Evolutionary conservation across 2,113 vertebrate species (phyloP).

Genomic region (Megaceryle torquata): DNA sequence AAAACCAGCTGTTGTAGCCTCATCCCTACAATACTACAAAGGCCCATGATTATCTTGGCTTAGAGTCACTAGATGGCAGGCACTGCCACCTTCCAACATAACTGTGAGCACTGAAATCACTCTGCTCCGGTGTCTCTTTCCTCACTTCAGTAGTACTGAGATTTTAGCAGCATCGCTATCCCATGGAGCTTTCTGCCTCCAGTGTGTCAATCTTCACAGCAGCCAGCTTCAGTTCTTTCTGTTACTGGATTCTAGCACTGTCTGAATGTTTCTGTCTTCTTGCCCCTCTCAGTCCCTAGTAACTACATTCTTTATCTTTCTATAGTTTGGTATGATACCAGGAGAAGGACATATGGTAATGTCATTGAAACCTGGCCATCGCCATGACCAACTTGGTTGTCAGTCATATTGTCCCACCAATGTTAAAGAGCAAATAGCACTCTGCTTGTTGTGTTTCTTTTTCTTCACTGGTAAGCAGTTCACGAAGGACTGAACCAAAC

Average conservation of each 20-base stretch:
- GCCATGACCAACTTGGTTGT: accelerated
- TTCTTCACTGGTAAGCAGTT: not conserved
- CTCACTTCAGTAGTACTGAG: not conserved
- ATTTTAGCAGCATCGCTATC: not conserved
- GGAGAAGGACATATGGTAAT: not conserved
- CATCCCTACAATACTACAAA: not conserved
- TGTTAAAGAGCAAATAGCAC: not conserved
- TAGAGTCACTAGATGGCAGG: constrained; percentile 43
- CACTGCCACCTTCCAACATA: not conserved
- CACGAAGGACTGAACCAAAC: not conserved
- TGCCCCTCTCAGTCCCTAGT: not conserved
- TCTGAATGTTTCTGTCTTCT: not conserved
- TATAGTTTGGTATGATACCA: not conserved
- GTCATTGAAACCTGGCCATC: not conserved
- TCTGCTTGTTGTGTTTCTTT: not conserved
- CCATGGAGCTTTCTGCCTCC: not conserved
- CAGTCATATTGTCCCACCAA: not conserved
- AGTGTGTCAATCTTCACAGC: not conserved
- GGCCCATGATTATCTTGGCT: not conserved
- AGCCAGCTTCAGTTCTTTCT: not conserved
- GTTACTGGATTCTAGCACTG: not conserved
- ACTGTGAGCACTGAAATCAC: not conserved
- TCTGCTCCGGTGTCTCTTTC: not conserved
- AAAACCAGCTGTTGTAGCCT: not conserved
- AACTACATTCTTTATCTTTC: not conserved